phyloP scores from a whole-genome alignment of 2,888 invertebrate species.

The Acrocera orbiculus region DNA sequence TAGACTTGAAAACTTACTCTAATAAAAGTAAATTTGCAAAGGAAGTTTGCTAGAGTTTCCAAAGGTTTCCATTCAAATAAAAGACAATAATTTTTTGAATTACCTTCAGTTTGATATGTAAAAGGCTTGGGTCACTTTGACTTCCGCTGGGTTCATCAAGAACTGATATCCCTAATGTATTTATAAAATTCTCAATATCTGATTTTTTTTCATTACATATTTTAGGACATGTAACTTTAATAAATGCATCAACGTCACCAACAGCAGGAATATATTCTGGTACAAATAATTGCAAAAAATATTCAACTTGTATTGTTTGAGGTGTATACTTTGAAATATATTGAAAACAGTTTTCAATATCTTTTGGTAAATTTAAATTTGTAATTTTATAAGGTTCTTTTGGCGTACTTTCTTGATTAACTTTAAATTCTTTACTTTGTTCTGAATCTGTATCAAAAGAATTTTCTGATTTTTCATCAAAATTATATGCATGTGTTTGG shows the following conservation, averaged over 20 bases:
- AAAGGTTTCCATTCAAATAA: too few relatives aligned
- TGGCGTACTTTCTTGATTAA: too few relatives aligned
- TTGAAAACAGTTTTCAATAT: slow-evolving; percentile 82
- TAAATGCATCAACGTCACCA: slow-evolving; percentile 95
- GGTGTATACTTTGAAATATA: slow-evolving; percentile 90
- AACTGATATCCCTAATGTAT: slow-evolving; percentile 23
- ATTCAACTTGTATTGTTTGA: slow-evolving; percentile 75
- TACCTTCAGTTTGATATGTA: too few relatives aligned
- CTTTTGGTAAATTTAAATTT: slow-evolving; percentile 59
- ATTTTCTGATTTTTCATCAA: too few relatives aligned
- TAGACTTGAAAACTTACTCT: too few relatives aligned
- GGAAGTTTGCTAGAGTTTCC: too few relatives aligned
- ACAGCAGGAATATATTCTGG: slow-evolving; percentile 96
- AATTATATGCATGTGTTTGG: too few relatives aligned
- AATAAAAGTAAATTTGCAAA: too few relatives aligned
- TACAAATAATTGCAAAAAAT: slow-evolving; percentile 82
- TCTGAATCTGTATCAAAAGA: too few relatives aligned
- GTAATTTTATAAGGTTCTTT: slow-evolving; percentile 66
- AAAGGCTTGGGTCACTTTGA: slow-evolving; percentile 88
- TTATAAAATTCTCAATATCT: slow-evolving; percentile 36
- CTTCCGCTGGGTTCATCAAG: slow-evolving; percentile 84
- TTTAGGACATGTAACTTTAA: slow-evolving; percentile 80
- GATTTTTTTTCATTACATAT: slow-evolving; percentile 23
- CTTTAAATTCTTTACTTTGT: too few relatives aligned
- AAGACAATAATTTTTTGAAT: too few relatives aligned